phyloP scores from a whole-genome alignment of 92 coral and sea anemone genomes.

The Actinernus sp. region DNA sequence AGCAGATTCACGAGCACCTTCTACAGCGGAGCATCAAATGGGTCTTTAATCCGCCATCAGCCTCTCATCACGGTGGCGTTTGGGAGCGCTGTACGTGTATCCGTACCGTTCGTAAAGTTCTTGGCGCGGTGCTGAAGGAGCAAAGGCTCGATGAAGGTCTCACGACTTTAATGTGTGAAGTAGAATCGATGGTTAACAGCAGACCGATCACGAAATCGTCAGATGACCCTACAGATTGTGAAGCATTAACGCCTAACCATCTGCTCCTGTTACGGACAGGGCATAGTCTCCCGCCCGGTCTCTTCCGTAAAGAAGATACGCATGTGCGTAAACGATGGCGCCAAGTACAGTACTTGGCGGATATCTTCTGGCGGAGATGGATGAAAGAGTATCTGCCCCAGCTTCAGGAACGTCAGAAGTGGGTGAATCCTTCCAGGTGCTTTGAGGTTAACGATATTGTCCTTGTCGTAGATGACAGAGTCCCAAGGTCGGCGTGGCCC shows the following conservation, averaged over 20 bases:
- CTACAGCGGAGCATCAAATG: constrained; percentile 27
- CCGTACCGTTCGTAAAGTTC: constrained; percentile 21
- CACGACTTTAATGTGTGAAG: constrained; percentile 27
- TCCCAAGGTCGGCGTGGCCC: neutral
- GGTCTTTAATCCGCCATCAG: constrained; percentile 45
- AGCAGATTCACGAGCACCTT: constrained; percentile 19
- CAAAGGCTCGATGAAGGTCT: constrained; percentile 31
- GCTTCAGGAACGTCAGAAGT: constrained; percentile 31
- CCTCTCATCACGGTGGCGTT: constrained; percentile 50
- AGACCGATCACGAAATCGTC: constrained; percentile 33
- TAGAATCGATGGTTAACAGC: constrained; percentile 33
- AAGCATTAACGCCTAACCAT: constrained; percentile 32
- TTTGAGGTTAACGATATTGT: neutral
- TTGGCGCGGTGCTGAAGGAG: constrained; percentile 20
- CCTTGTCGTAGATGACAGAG: neutral
- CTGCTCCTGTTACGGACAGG: constrained; percentile 2
- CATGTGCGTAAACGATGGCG: constrained; percentile 54
- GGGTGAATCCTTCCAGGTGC: neutral
- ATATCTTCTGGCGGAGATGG: constrained; percentile 43
- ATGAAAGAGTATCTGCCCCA: constrained; percentile 25
- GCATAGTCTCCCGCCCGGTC: constrained; percentile 9
- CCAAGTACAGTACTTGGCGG: constrained; percentile 33
- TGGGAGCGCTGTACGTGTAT: constrained; percentile 66
- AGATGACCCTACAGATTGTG: constrained; percentile 24
- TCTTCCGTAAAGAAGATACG: constrained; percentile 29